phyloP scores from a whole-genome alignment of 2,888 invertebrate genomes.

The Xanthia icteritia region DNA sequence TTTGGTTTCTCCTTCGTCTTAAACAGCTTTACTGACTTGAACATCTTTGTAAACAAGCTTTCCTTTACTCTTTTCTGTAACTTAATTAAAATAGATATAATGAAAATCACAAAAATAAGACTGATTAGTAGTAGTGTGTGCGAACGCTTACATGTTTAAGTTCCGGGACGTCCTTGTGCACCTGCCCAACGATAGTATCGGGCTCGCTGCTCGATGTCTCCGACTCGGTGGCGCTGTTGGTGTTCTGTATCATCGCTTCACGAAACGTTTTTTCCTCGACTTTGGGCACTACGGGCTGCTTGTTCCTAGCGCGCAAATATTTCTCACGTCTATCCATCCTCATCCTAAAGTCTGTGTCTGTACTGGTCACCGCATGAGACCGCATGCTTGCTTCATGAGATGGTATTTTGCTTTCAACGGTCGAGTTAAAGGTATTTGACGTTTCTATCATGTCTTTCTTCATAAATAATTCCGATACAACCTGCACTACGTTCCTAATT shows the following conservation, averaged over 20 bases:
- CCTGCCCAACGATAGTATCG: slow-evolving; percentile 57
- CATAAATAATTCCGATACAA: slow-evolving; percentile 71
- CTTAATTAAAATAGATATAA: slow-evolving; percentile 2
- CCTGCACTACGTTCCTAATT: slow-evolving; percentile 56
- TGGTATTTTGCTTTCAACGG: slow-evolving; percentile 54
- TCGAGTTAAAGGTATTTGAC: slow-evolving; percentile 62
- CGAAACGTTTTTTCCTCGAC: slow-evolving; percentile 16
- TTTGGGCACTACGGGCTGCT: slow-evolving; percentile 25
- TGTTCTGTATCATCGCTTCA: slow-evolving; percentile 37
- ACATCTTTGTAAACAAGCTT: slow-evolving; percentile 79
- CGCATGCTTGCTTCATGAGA: slow-evolving; percentile 50
- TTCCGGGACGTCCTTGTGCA: slow-evolving; percentile 17
- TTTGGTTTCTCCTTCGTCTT: slow-evolving; percentile 68
- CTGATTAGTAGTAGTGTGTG: background rate
- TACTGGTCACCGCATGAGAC: slow-evolving; percentile 47
- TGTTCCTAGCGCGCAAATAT: slow-evolving; percentile 31
- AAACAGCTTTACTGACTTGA: slow-evolving; percentile 74
- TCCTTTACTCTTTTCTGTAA: slow-evolving; percentile 69
- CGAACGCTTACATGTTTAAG: slow-evolving; percentile 59
- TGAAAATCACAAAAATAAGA: slow-evolving; percentile 7
- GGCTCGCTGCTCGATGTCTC: slow-evolving; percentile 64
- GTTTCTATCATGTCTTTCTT: slow-evolving; percentile 66
- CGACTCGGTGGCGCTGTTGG: slow-evolving; percentile 48
- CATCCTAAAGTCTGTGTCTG: slow-evolving; percentile 44
- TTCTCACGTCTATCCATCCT: slow-evolving; percentile 38